Conservation (phyloP, 2,797 vertebrate species). For the Yasuhikotakia modesta region DNA sequence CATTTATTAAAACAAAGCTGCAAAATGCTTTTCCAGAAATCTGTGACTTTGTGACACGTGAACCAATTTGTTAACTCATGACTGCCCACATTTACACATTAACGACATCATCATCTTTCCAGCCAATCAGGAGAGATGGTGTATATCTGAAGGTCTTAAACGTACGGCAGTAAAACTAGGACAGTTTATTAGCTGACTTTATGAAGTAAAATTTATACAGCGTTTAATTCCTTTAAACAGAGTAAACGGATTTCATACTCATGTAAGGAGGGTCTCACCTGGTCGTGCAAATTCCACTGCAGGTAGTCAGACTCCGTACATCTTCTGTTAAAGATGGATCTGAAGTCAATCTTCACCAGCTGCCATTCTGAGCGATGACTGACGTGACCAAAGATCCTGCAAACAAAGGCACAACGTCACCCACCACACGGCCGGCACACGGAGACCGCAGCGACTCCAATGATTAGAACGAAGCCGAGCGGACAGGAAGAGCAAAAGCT, state of each 20-base stretch:
- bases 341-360: constrained; percentile 97
- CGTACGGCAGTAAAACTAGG: too few species aligned
- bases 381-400: constrained; percentile 94
- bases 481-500: constrained; percentile 29
- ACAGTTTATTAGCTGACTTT: too few species aligned
- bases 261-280: constrained; percentile 74
- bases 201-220: too few species aligned
- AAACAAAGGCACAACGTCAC: constrained; percentile 58
- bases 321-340: constrained; percentile 93
- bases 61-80: too few species aligned
- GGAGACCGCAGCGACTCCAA: constrained; percentile 34
- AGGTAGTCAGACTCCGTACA: constrained; percentile 91
- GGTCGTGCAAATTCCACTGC: constrained; percentile 93
- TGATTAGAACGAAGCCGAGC: constrained; percentile 39
- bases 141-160: too few species aligned
- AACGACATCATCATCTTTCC: too few species aligned
- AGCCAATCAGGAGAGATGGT: too few species aligned
- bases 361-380: constrained; percentile 99
- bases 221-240: too few species aligned
- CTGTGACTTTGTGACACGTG: too few species aligned
- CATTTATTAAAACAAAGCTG: not conserved
- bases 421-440: constrained; percentile 8
- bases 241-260: not conserved
- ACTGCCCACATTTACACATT: too few species aligned
- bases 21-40: not conserved